Percentiles rank a stretch among this genome's conserved stretches.
Conservation (phyloP, 2,888 invertebrate genomes). For the Amphipyra tragopoginis region DNA sequence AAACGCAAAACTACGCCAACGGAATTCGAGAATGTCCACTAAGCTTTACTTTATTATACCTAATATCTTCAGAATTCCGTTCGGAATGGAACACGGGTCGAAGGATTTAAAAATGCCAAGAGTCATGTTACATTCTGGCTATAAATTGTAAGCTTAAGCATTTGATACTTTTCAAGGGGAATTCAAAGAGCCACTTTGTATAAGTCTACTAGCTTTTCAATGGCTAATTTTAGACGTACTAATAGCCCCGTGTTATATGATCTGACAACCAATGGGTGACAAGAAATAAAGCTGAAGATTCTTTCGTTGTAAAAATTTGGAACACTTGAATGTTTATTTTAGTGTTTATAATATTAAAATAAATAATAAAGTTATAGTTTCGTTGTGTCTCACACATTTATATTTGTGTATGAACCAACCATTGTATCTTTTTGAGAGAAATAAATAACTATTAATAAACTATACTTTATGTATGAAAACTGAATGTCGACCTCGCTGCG, state of each 20-base stretch:
- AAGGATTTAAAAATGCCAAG: slow-evolving; percentile 50
- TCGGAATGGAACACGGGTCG: slow-evolving; percentile 46
- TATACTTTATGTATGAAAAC: too few relatives aligned
- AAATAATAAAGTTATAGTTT: too few relatives aligned
- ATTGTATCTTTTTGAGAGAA: too few relatives aligned
- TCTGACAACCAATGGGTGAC: slow-evolving; percentile 40
- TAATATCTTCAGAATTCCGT: slow-evolving; percentile 35
- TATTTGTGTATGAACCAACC: too few relatives aligned
- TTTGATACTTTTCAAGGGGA: slow-evolving; percentile 57
- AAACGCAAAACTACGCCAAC: slow-evolving; percentile 13
- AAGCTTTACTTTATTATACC: slow-evolving; percentile 36
- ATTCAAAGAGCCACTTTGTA: slow-evolving; percentile 48
- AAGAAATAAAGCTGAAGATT: slow-evolving; percentile 4
- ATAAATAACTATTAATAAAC: too few relatives aligned
- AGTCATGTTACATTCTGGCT: slow-evolving; percentile 53
- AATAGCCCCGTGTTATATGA: slow-evolving; percentile 48
- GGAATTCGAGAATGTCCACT: slow-evolving; percentile 18
- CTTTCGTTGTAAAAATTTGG: not conserved
- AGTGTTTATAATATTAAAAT: too few relatives aligned
- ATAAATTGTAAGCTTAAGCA: slow-evolving; percentile 57
- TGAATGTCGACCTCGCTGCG: too few relatives aligned
- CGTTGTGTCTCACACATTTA: too few relatives aligned
- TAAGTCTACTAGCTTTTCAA: slow-evolving; percentile 18
- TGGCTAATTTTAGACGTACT: slow-evolving; percentile 53
- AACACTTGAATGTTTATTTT: not conserved